Base-by-base conservation (phyloP, 2,888 invertebrate species). In the Zhengitettix transpicula region DNA sequence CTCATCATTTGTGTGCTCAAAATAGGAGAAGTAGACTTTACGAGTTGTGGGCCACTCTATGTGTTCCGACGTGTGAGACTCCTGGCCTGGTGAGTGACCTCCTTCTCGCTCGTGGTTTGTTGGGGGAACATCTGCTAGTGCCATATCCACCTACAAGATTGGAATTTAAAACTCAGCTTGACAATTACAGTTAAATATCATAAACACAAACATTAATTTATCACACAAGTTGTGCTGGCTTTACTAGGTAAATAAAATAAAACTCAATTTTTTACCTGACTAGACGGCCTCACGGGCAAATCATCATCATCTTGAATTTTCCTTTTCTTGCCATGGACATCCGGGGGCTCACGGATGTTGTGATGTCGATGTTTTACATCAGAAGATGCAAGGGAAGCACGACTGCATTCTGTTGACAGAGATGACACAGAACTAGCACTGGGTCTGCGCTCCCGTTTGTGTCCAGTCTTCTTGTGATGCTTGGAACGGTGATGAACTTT, bases 11-110 rank as follows among this genome's bases (percentile, higher is more conserved):
- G 78, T 73, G 47, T 76, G 72, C 69, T 85, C 85, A 72, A 85
- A 85, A 75, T 86, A 85, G 52, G 85, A 85, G 75, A 81, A 84
- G 75, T 83, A 86, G 66, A 81, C 76, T 63, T 79, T 57, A 40
- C 56, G 61, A n/a, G 56, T 15, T 12, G 56, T 56, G 47, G 47
- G 42, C 17, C n/a, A 41, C 40, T 40, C 55, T 59, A 55, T 44
- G 15, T 51, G 52, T 15, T 40, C 51, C 52, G 44, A 60, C 60
- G 17, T 61, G 58, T 2, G 59, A 15, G 54, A 42, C 28, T 16
- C 57, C 63, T 57, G 58, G 62, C 55, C 59, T 56, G 62, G 58
- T 61, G 59, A 58, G 55, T 57, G 58, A 10, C 57, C 47, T 11
- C 17, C 11, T 72, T 77, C 77, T 79, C 83, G 80, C 72, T 84